These are phyloP conservation scores for Diplodus sargus DNA, from an alignment of 2,797 vertebrate genomes.

Conservation along the genomic window DNA sequence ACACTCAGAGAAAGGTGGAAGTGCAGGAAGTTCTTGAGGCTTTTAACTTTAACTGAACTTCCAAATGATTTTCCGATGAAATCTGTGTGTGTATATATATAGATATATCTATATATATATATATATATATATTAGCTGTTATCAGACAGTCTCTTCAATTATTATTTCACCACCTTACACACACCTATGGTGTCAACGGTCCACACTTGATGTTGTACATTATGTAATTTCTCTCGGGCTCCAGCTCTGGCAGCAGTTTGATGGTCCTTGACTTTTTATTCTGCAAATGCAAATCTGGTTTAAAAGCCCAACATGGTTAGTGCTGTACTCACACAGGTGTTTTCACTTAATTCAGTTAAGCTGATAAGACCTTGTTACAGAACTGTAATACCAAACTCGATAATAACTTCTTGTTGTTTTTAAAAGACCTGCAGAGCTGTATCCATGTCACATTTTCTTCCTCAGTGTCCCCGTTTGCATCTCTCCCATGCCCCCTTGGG, in stretches of 20 bases:
- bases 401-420: neutral
- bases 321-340: neutral
- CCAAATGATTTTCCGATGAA: too few species aligned
- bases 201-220: neutral
- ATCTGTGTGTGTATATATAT: too few species aligned
- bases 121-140: neutral
- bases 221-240: too few species aligned
- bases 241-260: neutral
- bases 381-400: neutral
- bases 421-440: neutral
- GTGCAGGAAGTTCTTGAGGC: neutral
- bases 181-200: neutral
- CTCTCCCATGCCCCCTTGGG: too few species aligned
- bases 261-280: conserved; percentile 12
- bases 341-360: conserved; percentile 14
- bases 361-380: conserved; percentile 14
- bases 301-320: neutral
- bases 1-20: neutral
- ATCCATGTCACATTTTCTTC: too few species aligned
- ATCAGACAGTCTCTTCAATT: neutral
- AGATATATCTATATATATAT: neutral
- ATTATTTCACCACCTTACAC: neutral
- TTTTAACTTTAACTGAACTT: too few species aligned
- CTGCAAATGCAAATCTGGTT: conserved; percentile 11
- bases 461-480: too few species aligned